A percentile compares a stretch with the other conserved stretches of the same genome.
Evolutionary conservation across 1,140 invertebrate species (phyloP).

Genomic region (Diorhabda elongata): DNA sequence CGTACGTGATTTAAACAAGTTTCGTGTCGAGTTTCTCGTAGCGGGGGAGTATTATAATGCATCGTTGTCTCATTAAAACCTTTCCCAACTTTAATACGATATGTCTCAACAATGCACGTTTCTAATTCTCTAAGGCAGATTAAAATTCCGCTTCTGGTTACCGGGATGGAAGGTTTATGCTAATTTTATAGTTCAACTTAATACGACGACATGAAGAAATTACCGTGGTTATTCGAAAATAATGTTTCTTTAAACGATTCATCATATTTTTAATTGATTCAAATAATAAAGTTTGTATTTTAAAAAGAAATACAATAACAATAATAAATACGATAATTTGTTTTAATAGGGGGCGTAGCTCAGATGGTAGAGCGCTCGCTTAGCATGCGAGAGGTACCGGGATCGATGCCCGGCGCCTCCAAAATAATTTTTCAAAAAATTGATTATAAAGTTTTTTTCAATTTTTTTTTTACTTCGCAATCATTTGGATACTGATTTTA

Average conservation of each 20-base stretch:
- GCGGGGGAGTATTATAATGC: not conserved
- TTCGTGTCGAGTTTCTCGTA: conserved; percentile 1
- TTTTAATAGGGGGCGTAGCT: conserved; percentile 61
- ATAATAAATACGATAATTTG: too few species aligned
- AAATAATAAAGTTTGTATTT: too few species aligned
- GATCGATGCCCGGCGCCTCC: conserved; percentile 23
- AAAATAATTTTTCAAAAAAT: not conserved
- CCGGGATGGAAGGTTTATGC: not conserved
- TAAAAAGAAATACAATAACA: too few species aligned
- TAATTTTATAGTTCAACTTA: conserved; percentile 1
- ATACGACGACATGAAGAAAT: not conserved
- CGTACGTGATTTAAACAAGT: not conserved
- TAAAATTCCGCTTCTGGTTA: not conserved
- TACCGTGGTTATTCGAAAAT: not conserved
- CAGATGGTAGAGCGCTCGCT: conserved; percentile 81
- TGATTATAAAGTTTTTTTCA: too few species aligned
- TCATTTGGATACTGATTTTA: too few species aligned
- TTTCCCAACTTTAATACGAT: conserved; percentile 2
- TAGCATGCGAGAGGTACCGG: conserved; percentile 79
- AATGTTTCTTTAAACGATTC: not conserved
- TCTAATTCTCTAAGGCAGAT: not conserved
- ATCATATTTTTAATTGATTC: too few species aligned
- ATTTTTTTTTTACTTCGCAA: too few species aligned
- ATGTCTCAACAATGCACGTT: conserved; percentile 2
- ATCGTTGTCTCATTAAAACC: not conserved